Evolutionary conservation across 2,797 vertebrate species (phyloP), one percentile per base, ranked within the genome.

Genomic region (Enteromius fasciolatus): DNA sequence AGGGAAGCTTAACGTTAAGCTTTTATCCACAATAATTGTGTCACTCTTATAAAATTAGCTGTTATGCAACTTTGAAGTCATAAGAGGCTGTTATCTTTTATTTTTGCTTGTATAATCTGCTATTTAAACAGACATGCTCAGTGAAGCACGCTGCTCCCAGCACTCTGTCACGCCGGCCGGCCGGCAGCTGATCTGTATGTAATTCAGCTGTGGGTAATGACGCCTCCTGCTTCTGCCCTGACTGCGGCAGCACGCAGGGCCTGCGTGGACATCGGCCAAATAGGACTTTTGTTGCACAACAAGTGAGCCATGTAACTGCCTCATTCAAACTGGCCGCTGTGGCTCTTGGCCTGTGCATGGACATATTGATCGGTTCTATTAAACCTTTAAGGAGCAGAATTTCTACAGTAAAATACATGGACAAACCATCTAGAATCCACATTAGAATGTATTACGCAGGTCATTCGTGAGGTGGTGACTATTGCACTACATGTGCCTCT

Each of bases 211-310:
- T 76, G 48, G 7, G 69, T 73, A 52, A 74, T 23, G 76, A 54
- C 46, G 66, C 18, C 36, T 66, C 15, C 36, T 78, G 50, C 18
- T 84, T 46, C 64, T 84, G 25, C 70, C 76, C 41, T 31, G 77
- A 84, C 78, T 68, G 69, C 57, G 50, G 69, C 28, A 61, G 63
- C 77, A 78, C 0, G 9, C 80, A 76, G 63, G 10, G 52, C 67
- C 79, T 63, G 28, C 3, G 57, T 80, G 86, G 81, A 83, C 63
- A 77, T 44, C 1, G 5, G 41, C 80, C 80, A 83, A 78, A 57
- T 85, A 52, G 6, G 77, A 50, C 69, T 57, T 80, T 61, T 78
- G 81, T 70, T 78, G 46, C 20, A 57, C 79, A 85, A 76, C 31
- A 63, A 72, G 64, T 63, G 41, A 59, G 23, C 41, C 48, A 66